Conservation (phyloP, 2,888 invertebrate species). For the Acrobasis suavella region DNA sequence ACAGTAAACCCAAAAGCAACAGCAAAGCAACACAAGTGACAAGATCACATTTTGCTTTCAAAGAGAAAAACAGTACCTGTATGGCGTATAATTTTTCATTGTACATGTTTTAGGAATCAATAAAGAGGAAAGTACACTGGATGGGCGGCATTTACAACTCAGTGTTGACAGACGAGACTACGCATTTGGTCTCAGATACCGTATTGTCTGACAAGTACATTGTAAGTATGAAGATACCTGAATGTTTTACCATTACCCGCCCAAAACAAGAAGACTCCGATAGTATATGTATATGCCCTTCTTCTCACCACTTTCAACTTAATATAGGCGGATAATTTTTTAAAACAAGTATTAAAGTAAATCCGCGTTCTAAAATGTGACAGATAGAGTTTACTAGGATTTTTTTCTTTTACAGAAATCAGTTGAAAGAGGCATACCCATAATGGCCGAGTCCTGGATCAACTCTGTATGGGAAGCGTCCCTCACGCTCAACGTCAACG, state of each 20-base stretch:
- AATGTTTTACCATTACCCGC: background rate
- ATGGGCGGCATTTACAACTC: constrained; percentile 90
- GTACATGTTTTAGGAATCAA: constrained; percentile 71
- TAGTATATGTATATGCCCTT: no score
- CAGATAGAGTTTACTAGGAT: no score
- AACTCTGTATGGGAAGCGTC: constrained; percentile 90
- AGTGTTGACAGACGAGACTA: constrained; percentile 85
- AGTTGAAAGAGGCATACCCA: constrained; percentile 84
- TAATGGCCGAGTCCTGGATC: constrained; percentile 92
- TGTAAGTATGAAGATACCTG: constrained; percentile 67
- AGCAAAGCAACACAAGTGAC: no score
- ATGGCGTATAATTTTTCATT: no score
- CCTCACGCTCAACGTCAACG: constrained; percentile 82
- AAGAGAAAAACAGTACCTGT: no score
- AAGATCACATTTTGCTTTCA: no score
- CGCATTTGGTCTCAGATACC: constrained; percentile 91
- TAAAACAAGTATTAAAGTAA: no score
- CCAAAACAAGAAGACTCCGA: no score
- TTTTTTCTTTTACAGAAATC: constrained; percentile 81
- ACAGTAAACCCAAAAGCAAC: no score
- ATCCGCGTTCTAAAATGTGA: no score
- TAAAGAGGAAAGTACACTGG: constrained; percentile 85
- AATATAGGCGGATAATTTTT: no score
- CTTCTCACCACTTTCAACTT: no score
- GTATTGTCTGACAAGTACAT: constrained; percentile 90